A percentile compares a stretch with the other conserved stretches of the same genome.
Conservation (phyloP, 2,113 vertebrate genomes). For the Meriones unguiculatus region DNA sequence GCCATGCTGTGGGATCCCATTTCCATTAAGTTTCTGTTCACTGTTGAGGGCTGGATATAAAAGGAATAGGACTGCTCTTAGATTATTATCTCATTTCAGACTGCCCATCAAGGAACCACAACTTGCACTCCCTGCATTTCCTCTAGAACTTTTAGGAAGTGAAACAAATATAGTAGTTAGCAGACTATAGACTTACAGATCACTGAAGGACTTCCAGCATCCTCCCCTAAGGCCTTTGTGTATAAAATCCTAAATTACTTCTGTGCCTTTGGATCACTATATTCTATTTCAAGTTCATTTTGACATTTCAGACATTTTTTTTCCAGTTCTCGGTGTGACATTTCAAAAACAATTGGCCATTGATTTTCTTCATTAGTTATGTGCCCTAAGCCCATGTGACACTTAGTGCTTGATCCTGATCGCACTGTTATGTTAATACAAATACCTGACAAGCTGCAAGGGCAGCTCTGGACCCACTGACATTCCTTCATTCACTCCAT, state of each 20-base stretch:
- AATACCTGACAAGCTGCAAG: constrained; percentile 64
- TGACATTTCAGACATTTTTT: constrained; percentile 81
- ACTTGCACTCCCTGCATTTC: constrained; percentile 1
- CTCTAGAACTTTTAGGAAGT: constrained; percentile 15
- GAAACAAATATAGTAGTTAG: not conserved
- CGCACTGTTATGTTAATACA: constrained; percentile 48
- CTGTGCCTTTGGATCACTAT: constrained; percentile 68
- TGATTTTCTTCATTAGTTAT: constrained; percentile 81
- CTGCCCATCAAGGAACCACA: not conserved
- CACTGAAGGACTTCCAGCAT: constrained; percentile 3
- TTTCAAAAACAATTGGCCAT: constrained; percentile 77
- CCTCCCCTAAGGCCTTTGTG: constrained; percentile 43
- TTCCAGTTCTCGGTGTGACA: constrained; percentile 74
- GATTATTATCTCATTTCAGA: not conserved
- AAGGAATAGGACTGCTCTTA: not conserved
- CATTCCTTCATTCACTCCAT: not conserved
- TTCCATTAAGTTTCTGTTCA: not conserved
- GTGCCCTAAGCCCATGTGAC: constrained; percentile 52
- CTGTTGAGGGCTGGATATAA: not conserved
- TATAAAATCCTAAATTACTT: constrained; percentile 76
- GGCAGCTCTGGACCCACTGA: not conserved
- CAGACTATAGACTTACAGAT: not conserved
- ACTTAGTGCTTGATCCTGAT: not conserved
- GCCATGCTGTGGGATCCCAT: not conserved
- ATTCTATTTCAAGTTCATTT: constrained; percentile 76